A percentile compares a stretch with the other conserved stretches of the same genome.
Conservation (phyloP, 2,888 invertebrate genomes). For the Nowickia ferox region DNA sequence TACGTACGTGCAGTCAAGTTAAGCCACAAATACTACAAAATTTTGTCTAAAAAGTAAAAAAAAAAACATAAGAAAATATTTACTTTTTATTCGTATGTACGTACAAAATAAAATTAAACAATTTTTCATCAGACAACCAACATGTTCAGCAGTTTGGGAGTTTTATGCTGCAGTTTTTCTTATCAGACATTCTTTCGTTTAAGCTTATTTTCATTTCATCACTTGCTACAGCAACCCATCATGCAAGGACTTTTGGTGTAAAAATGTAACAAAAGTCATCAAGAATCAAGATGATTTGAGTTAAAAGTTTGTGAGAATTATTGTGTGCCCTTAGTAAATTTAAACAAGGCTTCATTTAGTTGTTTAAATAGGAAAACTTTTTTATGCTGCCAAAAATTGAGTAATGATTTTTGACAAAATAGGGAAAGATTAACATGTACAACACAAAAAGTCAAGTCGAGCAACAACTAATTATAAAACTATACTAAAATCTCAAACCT, state of each 20-base stretch:
- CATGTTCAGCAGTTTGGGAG: neutral
- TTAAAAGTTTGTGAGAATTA: constrained; percentile 4
- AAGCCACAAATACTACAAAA: constrained; percentile 35
- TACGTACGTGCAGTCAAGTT: constrained; percentile 7
- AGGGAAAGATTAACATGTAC: constrained; percentile 21
- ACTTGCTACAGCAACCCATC: constrained; percentile 47
- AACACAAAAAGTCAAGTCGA: constrained; percentile 7
- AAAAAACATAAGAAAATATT: constrained; percentile 9
- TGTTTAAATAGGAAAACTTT: constrained; percentile 64
- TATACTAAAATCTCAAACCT: constrained; percentile 24
- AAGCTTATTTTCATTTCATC: constrained; percentile 56
- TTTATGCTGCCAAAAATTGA: constrained; percentile 44
- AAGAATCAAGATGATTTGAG: constrained; percentile 13
- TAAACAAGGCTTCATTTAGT: constrained; percentile 34
- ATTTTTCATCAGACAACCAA: constrained; percentile 1
- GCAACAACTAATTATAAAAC: constrained; percentile 60
- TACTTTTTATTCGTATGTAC: constrained; percentile 3
- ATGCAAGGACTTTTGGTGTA: constrained; percentile 33
- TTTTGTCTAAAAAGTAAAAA: neutral
- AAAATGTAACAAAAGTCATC: constrained; percentile 54
- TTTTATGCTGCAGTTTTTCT: constrained; percentile 4
- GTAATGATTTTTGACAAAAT: constrained; percentile 40
- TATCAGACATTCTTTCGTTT: constrained; percentile 32
- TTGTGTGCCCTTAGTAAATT: constrained; percentile 2
- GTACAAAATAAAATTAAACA: constrained; percentile 53